Evolutionary conservation across 2,113 vertebrate species (phyloP), one percentile per base, ranked within the genome.

Genomic region (Coturnix japonica): DNA sequence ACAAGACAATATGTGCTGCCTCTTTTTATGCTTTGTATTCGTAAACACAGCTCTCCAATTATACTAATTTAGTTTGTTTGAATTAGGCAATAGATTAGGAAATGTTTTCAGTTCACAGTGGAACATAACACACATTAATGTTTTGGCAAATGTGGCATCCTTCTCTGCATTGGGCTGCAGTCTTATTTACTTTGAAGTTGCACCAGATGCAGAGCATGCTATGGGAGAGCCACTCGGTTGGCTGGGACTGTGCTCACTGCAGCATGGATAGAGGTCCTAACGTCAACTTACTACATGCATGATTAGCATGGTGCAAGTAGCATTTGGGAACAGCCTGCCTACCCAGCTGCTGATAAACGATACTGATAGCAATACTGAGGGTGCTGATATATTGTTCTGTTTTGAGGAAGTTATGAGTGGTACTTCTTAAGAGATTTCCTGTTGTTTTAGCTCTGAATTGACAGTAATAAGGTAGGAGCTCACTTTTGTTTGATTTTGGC

Each of bases 41-140:
- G 0, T 67, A 63, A 90, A 54, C 87, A 72, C 64, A 61, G 8
- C 89, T 95, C 94, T 89, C 64, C 92, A 95, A 93, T 97, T 96
- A 94, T 10, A 53, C 86, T 95, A 93, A 96, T 96, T 94, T 94
- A 91, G 93, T 95, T 95, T 97, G 87, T 92, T 95, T 95, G 90
- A 91, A 92, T 95, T 94, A 94, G 84, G 86, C 79, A 19, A 37
- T 28, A 85, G 87, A 91, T 95, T 91, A 91, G 92, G 83, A 78
- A 90, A 89, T 85, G 73, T 35, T 94, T 94, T 82, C 37, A 83
- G 81, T 93, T 93, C 78, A 80, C 57, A 3, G 35, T 70, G 79
- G 49, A 82, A 73, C 41, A 17, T 54, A 80, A 60, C 81, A 72
- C 1, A 8, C 33, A 22, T 72, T 91, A 82, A 94, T 94, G 84